Evolutionary conservation across 2,888 invertebrate genomes (phyloP), one percentile per base, ranked within the genome.

Genomic region (Parnassius smintheus): DNA sequence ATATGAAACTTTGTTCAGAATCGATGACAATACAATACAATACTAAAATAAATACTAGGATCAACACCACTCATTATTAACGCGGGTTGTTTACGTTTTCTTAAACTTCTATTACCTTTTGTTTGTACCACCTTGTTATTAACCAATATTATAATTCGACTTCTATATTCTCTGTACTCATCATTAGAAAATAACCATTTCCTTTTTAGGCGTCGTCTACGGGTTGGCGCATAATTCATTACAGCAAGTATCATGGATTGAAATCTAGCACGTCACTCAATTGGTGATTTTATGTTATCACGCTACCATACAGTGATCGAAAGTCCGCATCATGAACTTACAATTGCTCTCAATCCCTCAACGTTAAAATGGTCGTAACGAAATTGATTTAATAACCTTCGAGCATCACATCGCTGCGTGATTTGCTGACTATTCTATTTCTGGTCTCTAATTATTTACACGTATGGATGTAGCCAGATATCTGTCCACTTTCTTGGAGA

Each of bases 351-450:
- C 59, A 45, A 59, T 63, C 55, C 55, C 42, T 45, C 63, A 44
- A 51, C 54, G 56, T 41, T 59, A 59, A 59, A 63, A 44, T 63
- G 54, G 59, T 63, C 59, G 62, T 59, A 55, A 55, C 9, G 45
- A 63, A 63, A 59, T 63, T 59, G 63, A 63, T 63, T 63, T 59
- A 63, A 59, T 63, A 35, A 63, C 51, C 45, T 48, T 55, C 62
- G 56, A 59, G 56, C 63, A 63, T 59, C 51, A 63, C 59, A 51
- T 59, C 56, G 45, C 59, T 56, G 63, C 63, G 63, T 63, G 63
- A 63, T 63, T 63, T 63, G 61, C 9, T 59, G 35, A 22, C 50
- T 42, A 45, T 35, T 55, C 50, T 55, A 55, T 50, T 55, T 55
- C n/a, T 25, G 12, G 50, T 13, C 18, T 12, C 10, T 44, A 35